These are phyloP conservation scores for Octodon degus DNA, from an alignment of 2,113 vertebrate genomes.

Conservation along the genomic window DNA sequence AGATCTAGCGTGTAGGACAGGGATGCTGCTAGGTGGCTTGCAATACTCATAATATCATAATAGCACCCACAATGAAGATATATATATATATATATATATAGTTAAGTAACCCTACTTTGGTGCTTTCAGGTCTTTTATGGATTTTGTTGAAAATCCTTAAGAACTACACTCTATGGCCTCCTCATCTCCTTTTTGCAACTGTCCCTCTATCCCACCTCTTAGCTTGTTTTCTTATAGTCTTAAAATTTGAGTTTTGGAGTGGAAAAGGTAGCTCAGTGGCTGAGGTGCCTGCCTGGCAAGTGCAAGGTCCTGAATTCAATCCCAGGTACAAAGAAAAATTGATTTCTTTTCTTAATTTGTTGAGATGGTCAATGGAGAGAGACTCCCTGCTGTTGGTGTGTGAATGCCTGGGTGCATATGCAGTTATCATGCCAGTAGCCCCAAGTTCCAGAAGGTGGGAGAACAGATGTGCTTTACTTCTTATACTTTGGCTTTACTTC, in stretches of 20 bases:
- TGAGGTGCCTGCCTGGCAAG: too few species aligned
- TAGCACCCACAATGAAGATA: neutral
- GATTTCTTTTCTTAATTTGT: constrained; percentile 1
- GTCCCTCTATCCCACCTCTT: neutral
- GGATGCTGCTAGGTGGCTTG: neutral
- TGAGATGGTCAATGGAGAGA: neutral
- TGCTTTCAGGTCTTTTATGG: neutral
- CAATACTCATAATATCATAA: neutral
- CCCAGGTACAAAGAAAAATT: too few species aligned
- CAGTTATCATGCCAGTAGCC: neutral
- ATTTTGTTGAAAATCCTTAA: neutral
- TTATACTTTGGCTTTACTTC: too few species aligned
- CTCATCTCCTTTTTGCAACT: neutral
- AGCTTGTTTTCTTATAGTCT: neutral
- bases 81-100: neutral
- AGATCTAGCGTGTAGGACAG: neutral
- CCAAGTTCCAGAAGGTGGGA: neutral
- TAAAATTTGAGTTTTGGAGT: neutral
- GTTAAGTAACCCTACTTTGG: neutral
- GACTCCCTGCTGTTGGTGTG: neutral
- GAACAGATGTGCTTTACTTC: neutral
- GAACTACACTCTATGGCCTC: neutral
- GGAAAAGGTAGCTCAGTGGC: too few species aligned
- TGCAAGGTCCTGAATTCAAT: too few species aligned
- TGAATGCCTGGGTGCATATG: neutral